Conservation (phyloP, 2,888 invertebrate genomes). For the Phrixothrix hirtus region DNA sequence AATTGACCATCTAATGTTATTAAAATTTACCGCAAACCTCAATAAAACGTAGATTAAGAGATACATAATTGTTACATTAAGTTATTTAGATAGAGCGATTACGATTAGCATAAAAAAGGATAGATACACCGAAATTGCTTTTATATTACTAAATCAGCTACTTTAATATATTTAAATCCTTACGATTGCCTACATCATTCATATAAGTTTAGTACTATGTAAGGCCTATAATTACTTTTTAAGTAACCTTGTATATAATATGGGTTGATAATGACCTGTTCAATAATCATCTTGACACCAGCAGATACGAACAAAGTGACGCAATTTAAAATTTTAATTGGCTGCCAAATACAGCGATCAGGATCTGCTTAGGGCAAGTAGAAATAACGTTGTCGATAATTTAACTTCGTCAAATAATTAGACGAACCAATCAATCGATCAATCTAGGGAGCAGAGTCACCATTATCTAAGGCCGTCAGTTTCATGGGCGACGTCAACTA, state of each 20-base stretch:
- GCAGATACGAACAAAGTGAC: slow-evolving; percentile 13
- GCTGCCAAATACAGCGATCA: slow-evolving; percentile 19
- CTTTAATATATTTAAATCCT: no score
- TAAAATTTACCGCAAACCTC: no score
- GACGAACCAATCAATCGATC: slow-evolving; percentile 26
- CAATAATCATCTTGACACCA: slow-evolving; percentile 18
- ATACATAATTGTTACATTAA: no score
- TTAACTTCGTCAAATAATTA: slow-evolving; percentile 27
- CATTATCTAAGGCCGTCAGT: slow-evolving; percentile 28
- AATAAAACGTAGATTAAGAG: no score
- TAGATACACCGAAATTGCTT: no score
- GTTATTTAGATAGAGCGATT: no score
- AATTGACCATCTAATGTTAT: no score
- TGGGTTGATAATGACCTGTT: slow-evolving; percentile 7
- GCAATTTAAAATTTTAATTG: slow-evolving; percentile 24
- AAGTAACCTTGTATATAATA: not conserved
- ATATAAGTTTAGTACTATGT: no score
- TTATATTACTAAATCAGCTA: no score
- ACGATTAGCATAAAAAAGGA: no score
- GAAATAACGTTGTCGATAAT: slow-evolving; percentile 20
- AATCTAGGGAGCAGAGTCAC: slow-evolving; percentile 16
- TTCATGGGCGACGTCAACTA: slow-evolving; percentile 23
- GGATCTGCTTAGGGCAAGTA: slow-evolving; percentile 9
- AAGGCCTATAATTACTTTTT: no score
- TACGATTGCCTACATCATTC: no score